A percentile compares a stretch with the other conserved stretches of the same genome.
Evolutionary conservation across 2,113 vertebrate species (phyloP).

Genomic region (Platysternon megacephalum): DNA sequence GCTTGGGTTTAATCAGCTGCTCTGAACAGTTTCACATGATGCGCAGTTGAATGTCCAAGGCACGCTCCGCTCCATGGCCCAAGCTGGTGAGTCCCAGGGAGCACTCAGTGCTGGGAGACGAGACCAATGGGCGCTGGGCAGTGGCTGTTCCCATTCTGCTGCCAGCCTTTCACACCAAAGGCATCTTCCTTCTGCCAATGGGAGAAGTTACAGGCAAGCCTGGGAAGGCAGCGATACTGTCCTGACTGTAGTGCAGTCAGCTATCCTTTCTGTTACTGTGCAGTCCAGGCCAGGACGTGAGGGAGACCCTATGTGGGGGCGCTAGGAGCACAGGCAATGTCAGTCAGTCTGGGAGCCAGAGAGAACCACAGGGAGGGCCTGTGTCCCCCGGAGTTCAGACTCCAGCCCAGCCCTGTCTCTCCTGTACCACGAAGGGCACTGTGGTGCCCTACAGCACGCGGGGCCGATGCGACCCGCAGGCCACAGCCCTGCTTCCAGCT

Average conservation of each 20-base stretch:
- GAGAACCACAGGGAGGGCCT: not conserved
- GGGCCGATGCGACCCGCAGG: not conserved
- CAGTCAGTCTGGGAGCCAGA: not conserved
- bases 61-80: not conserved
- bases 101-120: fast-evolving
- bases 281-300: not conserved
- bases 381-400: not conserved
- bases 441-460: fast-evolving
- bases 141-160: not conserved
- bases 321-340: not conserved
- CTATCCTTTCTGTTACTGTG: fast-evolving
- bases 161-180: fast-evolving
- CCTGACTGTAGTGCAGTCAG: not conserved
- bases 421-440: not conserved
- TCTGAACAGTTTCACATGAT: not conserved
- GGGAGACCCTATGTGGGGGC: not conserved
- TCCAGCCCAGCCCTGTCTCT: not conserved
- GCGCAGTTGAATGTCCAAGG: not conserved
- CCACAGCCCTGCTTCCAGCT: fast-evolving
- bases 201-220: not conserved
- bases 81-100: not conserved
- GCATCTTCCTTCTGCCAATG: not conserved
- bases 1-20: not conserved
- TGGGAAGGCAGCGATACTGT: not conserved
- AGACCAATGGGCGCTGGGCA: not conserved